Percentiles rank a stretch among this genome's conserved stretches.
phyloP scores from a whole-genome alignment of 1,140 invertebrate genomes.

The Spodoptera frugiperda region DNA sequence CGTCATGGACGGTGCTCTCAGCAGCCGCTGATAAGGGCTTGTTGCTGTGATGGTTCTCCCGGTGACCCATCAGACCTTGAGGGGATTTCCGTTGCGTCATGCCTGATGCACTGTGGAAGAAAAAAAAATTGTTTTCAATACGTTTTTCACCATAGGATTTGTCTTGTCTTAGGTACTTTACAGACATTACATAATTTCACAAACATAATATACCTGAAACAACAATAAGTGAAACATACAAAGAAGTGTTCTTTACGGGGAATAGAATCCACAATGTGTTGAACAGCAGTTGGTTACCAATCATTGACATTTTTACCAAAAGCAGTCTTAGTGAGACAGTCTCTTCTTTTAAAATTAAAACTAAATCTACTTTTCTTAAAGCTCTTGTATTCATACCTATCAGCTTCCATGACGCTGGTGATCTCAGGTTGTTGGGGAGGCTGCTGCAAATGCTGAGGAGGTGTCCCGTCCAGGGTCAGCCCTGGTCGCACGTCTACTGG shows the following conservation, averaged over 20 bases:
- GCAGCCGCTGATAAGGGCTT: constrained; percentile 84
- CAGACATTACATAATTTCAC: too few species aligned
- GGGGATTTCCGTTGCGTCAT: constrained; percentile 81
- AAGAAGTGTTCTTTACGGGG: too few species aligned
- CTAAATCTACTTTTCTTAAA: too few species aligned
- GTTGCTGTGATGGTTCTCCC: constrained; percentile 74
- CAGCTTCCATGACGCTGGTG: constrained; percentile 86
- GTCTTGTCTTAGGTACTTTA: too few species aligned
- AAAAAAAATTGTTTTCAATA: constrained; percentile 12
- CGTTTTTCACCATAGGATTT: too few species aligned
- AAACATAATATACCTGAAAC: too few species aligned
- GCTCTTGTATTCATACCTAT: constrained; percentile 78
- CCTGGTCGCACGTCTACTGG: constrained; percentile 80
- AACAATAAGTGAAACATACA: neutral
- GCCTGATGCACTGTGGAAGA: constrained; percentile 67
- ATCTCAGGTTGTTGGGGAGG: constrained; percentile 80
- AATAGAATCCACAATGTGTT: too few species aligned
- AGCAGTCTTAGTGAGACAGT: too few species aligned
- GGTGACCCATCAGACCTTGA: constrained; percentile 67
- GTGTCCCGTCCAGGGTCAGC: constrained; percentile 70
- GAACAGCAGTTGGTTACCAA: too few species aligned
- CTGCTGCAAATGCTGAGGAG: constrained; percentile 73
- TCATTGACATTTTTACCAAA: too few species aligned
- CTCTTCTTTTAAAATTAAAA: too few species aligned
- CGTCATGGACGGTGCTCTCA: constrained; percentile 88